Percentiles rank a stretch among this genome's conserved stretches.
Conservation (phyloP, 2,797 vertebrate genomes). For the Oceanodroma leucorhoa region DNA sequence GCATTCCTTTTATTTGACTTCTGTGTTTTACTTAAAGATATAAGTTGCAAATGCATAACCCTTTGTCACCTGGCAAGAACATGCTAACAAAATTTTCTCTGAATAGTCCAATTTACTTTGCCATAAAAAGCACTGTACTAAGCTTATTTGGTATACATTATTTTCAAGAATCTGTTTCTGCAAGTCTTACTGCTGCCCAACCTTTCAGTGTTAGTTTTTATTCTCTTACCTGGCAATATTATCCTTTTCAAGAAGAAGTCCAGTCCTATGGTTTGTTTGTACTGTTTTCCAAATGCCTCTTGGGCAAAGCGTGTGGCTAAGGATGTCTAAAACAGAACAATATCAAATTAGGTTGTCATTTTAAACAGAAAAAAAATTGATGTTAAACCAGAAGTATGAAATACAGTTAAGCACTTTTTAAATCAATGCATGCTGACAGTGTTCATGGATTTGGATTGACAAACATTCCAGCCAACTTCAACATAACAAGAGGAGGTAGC, state of each 20-base stretch:
- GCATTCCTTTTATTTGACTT: neutral
- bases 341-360: constrained; percentile 54
- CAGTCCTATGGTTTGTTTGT: constrained; percentile 98
- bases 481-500: neutral
- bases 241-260: constrained; percentile 99
- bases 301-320: constrained; percentile 95
- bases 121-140: neutral
- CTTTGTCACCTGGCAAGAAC: neutral
- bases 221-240: constrained; percentile 93
- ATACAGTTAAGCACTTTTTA: constrained; percentile 12
- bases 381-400: constrained; percentile 24
- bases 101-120: neutral
- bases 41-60: neutral
- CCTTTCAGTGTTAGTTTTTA: constrained; percentile 23
- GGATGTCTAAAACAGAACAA: constrained; percentile 88
- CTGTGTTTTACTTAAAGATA: neutral
- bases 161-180: neutral
- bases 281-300: constrained; percentile 98
- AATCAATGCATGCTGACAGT: neutral
- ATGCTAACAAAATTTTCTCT: neutral
- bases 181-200: neutral
- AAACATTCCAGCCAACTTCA: neutral
- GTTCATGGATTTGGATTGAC: neutral
- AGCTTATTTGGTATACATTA: neutral
- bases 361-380: constrained; percentile 33